Percentiles rank a stretch among this genome's conserved stretches.
phyloP scores from a whole-genome alignment of 2,113 vertebrate genomes.

The Uria lomvia region DNA sequence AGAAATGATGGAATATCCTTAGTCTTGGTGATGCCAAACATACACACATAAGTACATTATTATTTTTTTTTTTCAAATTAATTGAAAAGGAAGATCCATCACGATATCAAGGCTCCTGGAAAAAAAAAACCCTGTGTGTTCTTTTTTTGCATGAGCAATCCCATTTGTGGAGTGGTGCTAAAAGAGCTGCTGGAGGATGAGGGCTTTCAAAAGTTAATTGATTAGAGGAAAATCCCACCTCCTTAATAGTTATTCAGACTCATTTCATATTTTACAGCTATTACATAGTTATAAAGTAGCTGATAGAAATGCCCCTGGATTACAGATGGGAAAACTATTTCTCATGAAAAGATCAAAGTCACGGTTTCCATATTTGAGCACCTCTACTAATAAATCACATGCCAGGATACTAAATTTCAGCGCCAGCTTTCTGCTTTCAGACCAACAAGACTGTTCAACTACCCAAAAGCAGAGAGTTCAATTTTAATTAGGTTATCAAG shows the following conservation, averaged over 20 bases:
- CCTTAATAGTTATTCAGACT: slow-evolving; percentile 12
- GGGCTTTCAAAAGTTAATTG: slow-evolving; percentile 57
- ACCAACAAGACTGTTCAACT: neutral
- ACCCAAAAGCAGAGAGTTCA: neutral
- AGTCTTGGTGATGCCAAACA: neutral
- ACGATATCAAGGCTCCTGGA: neutral
- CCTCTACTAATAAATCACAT: slow-evolving; percentile 44
- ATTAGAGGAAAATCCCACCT: slow-evolving; percentile 63
- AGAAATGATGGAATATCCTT: neutral
- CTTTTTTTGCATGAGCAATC: neutral
- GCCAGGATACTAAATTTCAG: neutral
- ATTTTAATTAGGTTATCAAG: neutral
- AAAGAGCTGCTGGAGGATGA: neutral
- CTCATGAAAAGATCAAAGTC: slow-evolving; percentile 53
- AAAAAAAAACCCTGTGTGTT: neutral
- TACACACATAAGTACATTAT: neutral
- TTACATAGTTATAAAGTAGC: slow-evolving; percentile 42
- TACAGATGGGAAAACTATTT: slow-evolving; percentile 50
- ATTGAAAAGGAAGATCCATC: slow-evolving; percentile 24
- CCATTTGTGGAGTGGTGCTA: neutral
- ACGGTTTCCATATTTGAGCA: neutral
- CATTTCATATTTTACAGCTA: slow-evolving; percentile 38
- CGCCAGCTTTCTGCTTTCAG: neutral
- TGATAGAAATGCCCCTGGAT: slow-evolving; percentile 25
- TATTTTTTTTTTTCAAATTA: neutral